Base-by-base conservation (phyloP, 2,888 invertebrate species). In the Nomada goodeniana region DNA sequence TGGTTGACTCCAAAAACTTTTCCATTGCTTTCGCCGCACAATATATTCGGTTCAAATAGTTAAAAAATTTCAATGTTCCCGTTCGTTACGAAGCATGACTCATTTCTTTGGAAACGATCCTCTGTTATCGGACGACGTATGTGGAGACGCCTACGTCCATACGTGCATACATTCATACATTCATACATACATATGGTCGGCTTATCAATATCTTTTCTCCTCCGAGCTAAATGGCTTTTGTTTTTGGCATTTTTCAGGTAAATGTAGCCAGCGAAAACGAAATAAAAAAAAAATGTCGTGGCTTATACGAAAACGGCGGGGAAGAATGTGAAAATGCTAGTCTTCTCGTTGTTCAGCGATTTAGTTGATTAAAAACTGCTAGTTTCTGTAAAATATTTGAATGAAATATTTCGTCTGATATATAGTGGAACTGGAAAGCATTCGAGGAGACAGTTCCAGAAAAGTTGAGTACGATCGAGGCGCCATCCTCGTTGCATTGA, bases 401-500 rank as follows among this genome's bases (percentile, higher is more conserved):
- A 13, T 13, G 15, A 47, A 47, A 47, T 5, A 36, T 36, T 36
- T 36, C 36, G 36, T 36, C 7, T 5, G 47, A 47, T 13, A 47
- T 15, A 82, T 76, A 64, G 69, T 65, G 61, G 55, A 69, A 84
- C 72, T 65, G 61, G 55, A 69, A 79, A 84, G 70, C 55, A 53
- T 11, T 61, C 18, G 36, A 20, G 50, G 76, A 79, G 76, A 79
- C 72, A 79, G 50, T 82, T 84, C 79, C 60, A 83, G 83, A 86
- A 87, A 86, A 77, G 70, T 72, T 80, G 52, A 68, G 29, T 68
- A 63, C 69, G 86, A 86, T 63, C 72, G 80, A 5, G 23, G 83
- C 87, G 88, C 87, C 82, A 78, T 82, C 86, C 50, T 44, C 65
- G 80, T 47, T 57, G 57, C 75, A 64, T 64, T 80, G 64, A 70